Evolutionary conservation across 2,797 vertebrate genomes (phyloP).

Genomic region (Antrozous pallidus): DNA sequence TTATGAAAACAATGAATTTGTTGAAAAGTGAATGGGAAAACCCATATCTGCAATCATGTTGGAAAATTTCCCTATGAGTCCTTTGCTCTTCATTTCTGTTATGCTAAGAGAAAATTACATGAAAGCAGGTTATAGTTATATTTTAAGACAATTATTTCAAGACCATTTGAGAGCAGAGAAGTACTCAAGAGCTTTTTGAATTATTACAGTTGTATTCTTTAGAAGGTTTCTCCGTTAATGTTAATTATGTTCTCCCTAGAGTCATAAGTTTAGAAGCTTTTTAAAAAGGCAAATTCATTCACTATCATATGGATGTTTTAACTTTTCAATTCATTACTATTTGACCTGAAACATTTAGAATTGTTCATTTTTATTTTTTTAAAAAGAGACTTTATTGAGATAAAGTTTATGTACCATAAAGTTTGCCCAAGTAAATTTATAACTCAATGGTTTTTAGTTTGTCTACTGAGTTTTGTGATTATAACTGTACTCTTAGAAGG

Average conservation of each 20-base stretch:
- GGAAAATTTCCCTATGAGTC: conserved; percentile 28
- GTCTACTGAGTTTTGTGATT: not conserved
- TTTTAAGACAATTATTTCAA: conserved; percentile 68
- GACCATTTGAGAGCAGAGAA: conserved; percentile 48
- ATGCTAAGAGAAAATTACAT: conserved; percentile 50
- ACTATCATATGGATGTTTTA: conserved; percentile 27
- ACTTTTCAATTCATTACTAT: conserved; percentile 45
- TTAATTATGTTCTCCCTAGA: conserved; percentile 49
- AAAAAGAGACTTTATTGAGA: conserved; percentile 34
- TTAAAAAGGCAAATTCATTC: conserved; percentile 40
- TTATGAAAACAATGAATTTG: conserved; percentile 56
- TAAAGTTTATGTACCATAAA: conserved; percentile 12
- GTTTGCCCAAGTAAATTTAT: not conserved
- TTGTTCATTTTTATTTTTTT: not conserved
- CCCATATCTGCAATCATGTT: conserved; percentile 32
- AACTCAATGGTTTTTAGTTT: conserved; percentile 13
- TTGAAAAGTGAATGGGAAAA: conserved; percentile 53
- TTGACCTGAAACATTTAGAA: conserved; percentile 39
- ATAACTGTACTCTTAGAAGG: not conserved
- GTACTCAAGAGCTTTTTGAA: conserved; percentile 41
- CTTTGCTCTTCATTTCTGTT: conserved; percentile 37
- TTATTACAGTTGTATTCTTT: conserved; percentile 59
- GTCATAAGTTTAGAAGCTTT: conserved; percentile 43
- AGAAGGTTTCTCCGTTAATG: conserved; percentile 40
- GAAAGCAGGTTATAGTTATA: conserved; percentile 56